phyloP scores from a whole-genome alignment of 2,888 invertebrate genomes.

The Ectobius pallidus region DNA sequence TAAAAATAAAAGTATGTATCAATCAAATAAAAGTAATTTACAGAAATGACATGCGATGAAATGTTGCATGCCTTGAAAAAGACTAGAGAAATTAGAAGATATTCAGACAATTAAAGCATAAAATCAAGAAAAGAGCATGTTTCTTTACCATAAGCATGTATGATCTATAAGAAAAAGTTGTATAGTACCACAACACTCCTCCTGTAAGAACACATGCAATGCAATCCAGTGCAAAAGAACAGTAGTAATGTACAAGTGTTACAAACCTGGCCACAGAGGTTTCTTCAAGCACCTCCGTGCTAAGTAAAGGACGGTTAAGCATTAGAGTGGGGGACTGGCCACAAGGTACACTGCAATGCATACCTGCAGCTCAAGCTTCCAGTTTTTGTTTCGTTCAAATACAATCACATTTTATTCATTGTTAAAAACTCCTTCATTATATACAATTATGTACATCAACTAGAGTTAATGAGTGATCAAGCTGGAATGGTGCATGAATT shows the following conservation, averaged over 20 bases:
- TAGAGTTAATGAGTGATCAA: constrained; percentile 5
- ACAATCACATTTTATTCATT: constrained; percentile 4
- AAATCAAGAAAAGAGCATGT: too few species aligned
- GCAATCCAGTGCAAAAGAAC: constrained; percentile 23
- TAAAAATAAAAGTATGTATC: too few species aligned
- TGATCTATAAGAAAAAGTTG: too few species aligned
- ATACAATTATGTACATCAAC: background rate
- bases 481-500: background rate
- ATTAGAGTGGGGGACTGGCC: constrained; percentile 40
- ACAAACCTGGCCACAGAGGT: constrained; percentile 50
- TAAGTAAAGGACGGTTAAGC: constrained; percentile 45
- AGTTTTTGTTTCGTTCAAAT: constrained; percentile 12
- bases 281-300: constrained; percentile 50
- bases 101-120: too few species aligned
- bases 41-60: too few species aligned
- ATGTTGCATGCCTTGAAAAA: too few species aligned
- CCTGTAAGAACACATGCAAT: background rate
- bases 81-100: too few species aligned
- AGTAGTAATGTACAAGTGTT: constrained; percentile 37
- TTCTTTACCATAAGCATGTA: too few species aligned
- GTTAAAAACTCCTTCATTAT: background rate
- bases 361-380: constrained; percentile 24
- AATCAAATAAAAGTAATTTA: too few species aligned
- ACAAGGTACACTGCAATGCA: constrained; percentile 24
- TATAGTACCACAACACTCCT: constrained; percentile 34